Evolutionary conservation across 2,113 vertebrate species (phyloP).

Genomic region (Onychostruthus taczanowskii): DNA sequence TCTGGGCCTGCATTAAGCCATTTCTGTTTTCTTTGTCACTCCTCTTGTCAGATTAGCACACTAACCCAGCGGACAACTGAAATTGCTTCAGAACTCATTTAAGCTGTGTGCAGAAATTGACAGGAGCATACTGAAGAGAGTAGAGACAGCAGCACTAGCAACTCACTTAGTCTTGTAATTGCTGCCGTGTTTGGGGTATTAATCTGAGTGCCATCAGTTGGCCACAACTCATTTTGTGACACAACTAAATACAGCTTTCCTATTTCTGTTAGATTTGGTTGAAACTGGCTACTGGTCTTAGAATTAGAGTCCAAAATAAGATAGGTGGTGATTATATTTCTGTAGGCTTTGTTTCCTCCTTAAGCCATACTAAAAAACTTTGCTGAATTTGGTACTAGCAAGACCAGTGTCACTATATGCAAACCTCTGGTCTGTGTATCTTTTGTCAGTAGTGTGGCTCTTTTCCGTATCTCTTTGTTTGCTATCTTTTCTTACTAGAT

Average conservation of each 20-base stretch:
- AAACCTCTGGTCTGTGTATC: not conserved
- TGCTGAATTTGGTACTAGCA: not conserved
- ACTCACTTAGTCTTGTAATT: not conserved
- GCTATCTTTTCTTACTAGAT: not conserved
- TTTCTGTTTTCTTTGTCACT: constrained; percentile 5
- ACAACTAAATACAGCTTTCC: not conserved
- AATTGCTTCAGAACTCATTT: not conserved
- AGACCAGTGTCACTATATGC: not conserved
- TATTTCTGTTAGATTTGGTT: not conserved
- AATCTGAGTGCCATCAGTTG: not conserved
- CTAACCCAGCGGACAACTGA: not conserved
- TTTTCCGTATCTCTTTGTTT: not conserved
- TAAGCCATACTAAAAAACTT: not conserved
- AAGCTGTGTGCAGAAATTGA: not conserved
- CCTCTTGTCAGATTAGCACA: not conserved
- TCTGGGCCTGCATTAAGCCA: not conserved
- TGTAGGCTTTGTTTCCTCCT: not conserved
- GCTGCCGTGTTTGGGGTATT: not conserved
- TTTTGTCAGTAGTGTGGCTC: not conserved
- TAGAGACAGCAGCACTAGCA: not conserved
- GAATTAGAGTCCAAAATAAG: not conserved
- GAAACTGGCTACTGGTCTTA: not conserved
- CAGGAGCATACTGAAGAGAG: not conserved
- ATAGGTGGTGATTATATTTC: not conserved
- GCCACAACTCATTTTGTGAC: not conserved